Evolutionary conservation across 2,113 vertebrate species (phyloP).

Genomic region (Cyanoramphus novaezelandiae): DNA sequence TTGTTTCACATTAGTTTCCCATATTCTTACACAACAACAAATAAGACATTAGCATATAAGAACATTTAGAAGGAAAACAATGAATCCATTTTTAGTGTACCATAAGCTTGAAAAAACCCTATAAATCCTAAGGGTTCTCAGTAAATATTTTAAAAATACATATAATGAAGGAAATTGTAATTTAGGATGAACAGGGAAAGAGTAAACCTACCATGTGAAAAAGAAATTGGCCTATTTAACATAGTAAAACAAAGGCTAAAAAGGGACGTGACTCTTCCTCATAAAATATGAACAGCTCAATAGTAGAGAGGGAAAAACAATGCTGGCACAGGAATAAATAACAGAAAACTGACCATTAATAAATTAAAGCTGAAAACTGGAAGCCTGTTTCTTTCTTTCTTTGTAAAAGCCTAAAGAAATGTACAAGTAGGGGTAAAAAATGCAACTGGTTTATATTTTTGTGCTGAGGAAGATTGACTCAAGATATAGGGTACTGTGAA

Average conservation of each 20-base stretch:
- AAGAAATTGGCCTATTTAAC: neutral
- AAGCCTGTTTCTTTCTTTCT: neutral
- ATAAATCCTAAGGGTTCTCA: neutral
- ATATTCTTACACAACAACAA: neutral
- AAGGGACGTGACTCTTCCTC: neutral
- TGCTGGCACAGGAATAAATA: constrained; percentile 29
- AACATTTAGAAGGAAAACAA: neutral
- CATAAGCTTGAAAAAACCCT: neutral
- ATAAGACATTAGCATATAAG: neutral
- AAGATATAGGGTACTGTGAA: fast-evolving
- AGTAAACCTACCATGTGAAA: neutral
- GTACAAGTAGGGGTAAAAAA: neutral
- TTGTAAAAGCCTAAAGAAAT: neutral
- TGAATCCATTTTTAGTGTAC: neutral
- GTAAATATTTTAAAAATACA: neutral
- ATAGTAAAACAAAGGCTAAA: neutral
- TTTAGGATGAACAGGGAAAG: neutral
- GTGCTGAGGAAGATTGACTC: neutral
- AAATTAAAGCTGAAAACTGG: neutral
- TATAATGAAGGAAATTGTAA: neutral
- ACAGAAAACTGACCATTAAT: neutral
- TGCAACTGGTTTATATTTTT: neutral
- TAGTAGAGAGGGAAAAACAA: neutral
- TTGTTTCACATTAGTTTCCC: neutral
- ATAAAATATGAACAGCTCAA: neutral